A percentile compares a stretch with the other conserved stretches of the same genome.
These are phyloP conservation scores for Nyctibius bracteatus DNA, from an alignment of 2,113 vertebrate species.

Conservation along the genomic window DNA sequence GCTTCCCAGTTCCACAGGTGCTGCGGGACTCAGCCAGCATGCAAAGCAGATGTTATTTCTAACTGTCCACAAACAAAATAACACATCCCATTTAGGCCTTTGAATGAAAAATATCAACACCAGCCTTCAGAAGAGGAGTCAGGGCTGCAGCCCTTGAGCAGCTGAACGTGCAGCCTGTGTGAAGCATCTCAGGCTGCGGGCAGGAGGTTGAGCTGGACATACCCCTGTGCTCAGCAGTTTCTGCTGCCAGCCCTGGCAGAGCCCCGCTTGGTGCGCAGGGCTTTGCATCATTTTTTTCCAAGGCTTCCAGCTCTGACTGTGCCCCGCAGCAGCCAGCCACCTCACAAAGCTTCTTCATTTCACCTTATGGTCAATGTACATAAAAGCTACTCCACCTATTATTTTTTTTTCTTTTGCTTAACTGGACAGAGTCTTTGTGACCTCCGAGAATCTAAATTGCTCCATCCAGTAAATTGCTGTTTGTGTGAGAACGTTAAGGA, in stretches of 20 bases:
- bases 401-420: neutral
- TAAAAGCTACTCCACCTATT: neutral
- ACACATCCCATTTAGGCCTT: too few species aligned
- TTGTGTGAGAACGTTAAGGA: neutral
- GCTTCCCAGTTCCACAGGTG: neutral
- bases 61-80: rapidly evolving
- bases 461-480: neutral
- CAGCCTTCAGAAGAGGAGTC: neutral
- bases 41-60: neutral
- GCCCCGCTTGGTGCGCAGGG: rapidly evolving
- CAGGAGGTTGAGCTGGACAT: rapidly evolving
- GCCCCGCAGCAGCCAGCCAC: neutral
- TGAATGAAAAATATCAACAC: neutral
- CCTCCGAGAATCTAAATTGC: neutral
- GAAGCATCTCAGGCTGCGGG: neutral
- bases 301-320: neutral
- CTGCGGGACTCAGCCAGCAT: rapidly evolving
- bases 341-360: neutral
- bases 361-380: neutral
- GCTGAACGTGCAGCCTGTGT: rapidly evolving
- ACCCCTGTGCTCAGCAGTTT: neutral
- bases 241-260: neutral
- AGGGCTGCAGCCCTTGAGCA: neutral
- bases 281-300: neutral
- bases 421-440: neutral